Conservation (phyloP, 2,888 invertebrate species). For the Chrysomela aeneicollis region DNA sequence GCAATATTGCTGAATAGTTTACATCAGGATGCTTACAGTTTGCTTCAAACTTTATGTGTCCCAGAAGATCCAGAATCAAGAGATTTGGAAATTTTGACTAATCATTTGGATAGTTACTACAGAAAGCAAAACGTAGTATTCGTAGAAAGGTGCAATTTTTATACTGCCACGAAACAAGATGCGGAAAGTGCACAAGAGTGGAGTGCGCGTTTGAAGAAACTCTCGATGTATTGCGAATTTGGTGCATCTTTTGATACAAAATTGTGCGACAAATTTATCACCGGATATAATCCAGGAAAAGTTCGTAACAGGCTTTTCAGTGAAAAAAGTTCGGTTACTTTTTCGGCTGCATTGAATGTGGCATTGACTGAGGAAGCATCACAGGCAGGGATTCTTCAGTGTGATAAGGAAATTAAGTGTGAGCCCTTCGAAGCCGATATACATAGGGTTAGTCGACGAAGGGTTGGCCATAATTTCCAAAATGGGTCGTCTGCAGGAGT, state of each 20-base stretch:
- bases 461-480: not conserved
- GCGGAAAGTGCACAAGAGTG: constrained; percentile 1
- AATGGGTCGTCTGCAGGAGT: too few relatives aligned
- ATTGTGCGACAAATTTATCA: too few relatives aligned
- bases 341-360: too few relatives aligned
- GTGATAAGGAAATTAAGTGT: not conserved
- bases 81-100: not conserved
- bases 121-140: not conserved
- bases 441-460: not conserved
- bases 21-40: constrained; percentile 1
- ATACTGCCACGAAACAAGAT: constrained; percentile 3
- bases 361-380: too few relatives aligned
- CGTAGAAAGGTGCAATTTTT: too few relatives aligned
- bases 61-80: not conserved
- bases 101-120: constrained; percentile 3
- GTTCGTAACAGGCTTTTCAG: too few relatives aligned
- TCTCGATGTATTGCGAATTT: constrained; percentile 4
- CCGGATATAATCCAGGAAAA: too few relatives aligned
- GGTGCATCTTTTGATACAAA: constrained; percentile 4
- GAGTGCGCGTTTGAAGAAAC: not conserved
- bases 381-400: too few relatives aligned
- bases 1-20: not conserved
- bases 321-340: too few relatives aligned
- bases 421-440: constrained; percentile 6
- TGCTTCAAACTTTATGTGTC: constrained; percentile 4